Evolutionary conservation across 2,888 invertebrate genomes (phyloP).

Genomic region (Alloplasta piceator): DNA sequence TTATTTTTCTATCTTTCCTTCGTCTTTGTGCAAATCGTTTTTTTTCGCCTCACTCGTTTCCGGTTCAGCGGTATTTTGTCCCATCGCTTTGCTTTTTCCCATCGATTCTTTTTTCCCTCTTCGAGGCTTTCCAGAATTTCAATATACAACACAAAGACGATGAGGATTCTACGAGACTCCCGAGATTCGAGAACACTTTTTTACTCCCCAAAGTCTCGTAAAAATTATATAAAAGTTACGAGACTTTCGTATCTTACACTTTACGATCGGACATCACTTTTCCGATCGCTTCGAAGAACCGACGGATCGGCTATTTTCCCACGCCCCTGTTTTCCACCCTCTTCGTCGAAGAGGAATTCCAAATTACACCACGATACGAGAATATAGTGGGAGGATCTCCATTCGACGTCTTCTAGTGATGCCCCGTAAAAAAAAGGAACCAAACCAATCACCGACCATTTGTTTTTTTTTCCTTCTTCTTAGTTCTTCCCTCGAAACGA

Average conservation of each 20-base stretch:
- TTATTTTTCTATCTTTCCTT: conserved; percentile 1
- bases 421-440: too few relatives aligned
- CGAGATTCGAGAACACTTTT: background rate
- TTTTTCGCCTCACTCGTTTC: background rate
- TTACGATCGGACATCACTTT: conserved; percentile 27
- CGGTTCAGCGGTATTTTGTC: background rate
- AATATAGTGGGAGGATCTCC: conserved; percentile 1
- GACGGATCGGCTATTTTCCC: background rate
- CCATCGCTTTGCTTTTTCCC: background rate
- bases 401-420: too few relatives aligned
- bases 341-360: background rate
- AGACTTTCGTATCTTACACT: background rate
- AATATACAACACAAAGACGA: background rate
- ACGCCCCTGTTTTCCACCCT: background rate
- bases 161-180: conserved; percentile 5
- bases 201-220: background rate
- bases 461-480: too few relatives aligned
- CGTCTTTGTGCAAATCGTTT: background rate
- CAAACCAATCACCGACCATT: too few relatives aligned
- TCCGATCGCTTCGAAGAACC: background rate
- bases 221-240: conserved; percentile 10
- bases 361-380: background rate
- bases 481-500: too few relatives aligned
- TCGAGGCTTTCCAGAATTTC: background rate
- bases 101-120: background rate